phyloP scores from a whole-genome alignment of 2,797 vertebrate species.

The Champsocephalus esox region DNA sequence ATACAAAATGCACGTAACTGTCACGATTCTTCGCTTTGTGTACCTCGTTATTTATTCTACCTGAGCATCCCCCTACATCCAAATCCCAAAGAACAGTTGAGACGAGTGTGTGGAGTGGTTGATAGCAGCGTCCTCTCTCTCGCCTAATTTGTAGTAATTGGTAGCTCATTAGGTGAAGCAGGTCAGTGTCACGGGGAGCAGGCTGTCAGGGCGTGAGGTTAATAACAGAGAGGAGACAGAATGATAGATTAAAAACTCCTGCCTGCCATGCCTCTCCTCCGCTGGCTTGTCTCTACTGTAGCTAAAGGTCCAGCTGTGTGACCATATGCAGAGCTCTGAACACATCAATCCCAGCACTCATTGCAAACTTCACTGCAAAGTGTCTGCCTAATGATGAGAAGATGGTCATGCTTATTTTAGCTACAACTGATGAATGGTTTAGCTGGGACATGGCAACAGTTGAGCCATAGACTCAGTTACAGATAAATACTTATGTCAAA shows the following conservation, averaged over 20 bases:
- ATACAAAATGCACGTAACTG: slow-evolving; percentile 55
- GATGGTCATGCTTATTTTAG: background rate
- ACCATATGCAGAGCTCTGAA: slow-evolving; percentile 53
- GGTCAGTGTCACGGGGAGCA: slow-evolving; percentile 83
- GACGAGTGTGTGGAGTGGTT: slow-evolving; percentile 71
- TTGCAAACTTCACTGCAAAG: slow-evolving; percentile 33
- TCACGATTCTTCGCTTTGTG: background rate
- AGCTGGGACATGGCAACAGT: background rate
- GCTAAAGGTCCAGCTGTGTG: slow-evolving; percentile 67
- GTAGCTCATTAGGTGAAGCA: slow-evolving; percentile 85
- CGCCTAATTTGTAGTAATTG: slow-evolving; percentile 88
- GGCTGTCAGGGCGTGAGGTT: slow-evolving; percentile 83
- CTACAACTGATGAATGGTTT: background rate
- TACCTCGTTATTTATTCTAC: slow-evolving; percentile 68
- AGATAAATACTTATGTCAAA: background rate
- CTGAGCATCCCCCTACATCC: slow-evolving; percentile 57
- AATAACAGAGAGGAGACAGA: slow-evolving; percentile 83
- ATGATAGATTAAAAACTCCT: slow-evolving; percentile 78
- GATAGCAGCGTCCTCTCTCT: slow-evolving; percentile 79
- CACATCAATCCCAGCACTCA: slow-evolving; percentile 27
- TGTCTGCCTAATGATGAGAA: slow-evolving; percentile 26
- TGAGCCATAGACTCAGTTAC: background rate
- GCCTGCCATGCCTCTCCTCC: slow-evolving; percentile 61
- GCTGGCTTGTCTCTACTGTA: slow-evolving; percentile 41
- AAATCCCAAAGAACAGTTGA: slow-evolving; percentile 70